A percentile compares a stretch with the other conserved stretches of the same genome.
Conservation (phyloP, 2,797 vertebrate species). For the Neosalanx taihuensis region DNA sequence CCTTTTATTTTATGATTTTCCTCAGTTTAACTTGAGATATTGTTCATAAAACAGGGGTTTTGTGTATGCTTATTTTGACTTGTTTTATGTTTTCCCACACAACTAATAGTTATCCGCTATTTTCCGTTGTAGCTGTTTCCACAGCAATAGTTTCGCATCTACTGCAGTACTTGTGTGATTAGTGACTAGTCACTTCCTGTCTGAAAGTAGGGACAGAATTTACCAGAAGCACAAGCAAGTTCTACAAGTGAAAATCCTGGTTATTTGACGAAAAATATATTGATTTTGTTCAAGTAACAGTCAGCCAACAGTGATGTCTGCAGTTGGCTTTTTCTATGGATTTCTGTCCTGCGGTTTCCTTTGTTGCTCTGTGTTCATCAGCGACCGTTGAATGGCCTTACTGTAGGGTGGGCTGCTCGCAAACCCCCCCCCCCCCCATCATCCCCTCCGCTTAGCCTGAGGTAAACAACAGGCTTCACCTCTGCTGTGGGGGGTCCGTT, state of each 20-base stretch:
- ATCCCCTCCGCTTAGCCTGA: slow-evolving; percentile 16
- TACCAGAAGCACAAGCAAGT: background rate
- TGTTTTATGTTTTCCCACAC: background rate
- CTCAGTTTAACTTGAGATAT: background rate
- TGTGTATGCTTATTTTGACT: background rate
- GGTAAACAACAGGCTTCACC: slow-evolving; percentile 32
- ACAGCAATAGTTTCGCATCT: background rate
- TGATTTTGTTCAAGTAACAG: background rate
- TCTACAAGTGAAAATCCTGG: background rate
- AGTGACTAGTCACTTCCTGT: background rate
- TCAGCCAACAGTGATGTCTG: background rate
- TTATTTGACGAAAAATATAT: background rate
- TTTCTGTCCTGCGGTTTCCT: slow-evolving; percentile 37
- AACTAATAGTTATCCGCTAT: background rate
- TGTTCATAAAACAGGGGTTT: background rate
- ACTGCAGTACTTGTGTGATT: background rate
- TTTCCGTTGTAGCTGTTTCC: background rate
- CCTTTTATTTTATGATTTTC: background rate
- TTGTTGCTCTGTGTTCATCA: slow-evolving; percentile 43
- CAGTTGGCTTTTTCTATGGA: slow-evolving; percentile 18
- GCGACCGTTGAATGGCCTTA: slow-evolving; percentile 54
- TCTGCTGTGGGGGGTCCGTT: slow-evolving; percentile 35
- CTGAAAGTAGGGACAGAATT: background rate
- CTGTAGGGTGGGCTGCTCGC: too few relatives aligned
- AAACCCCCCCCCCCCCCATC: too few relatives aligned